Evolutionary conservation across 2,797 vertebrate genomes (phyloP).

Genomic region (Sebastes baramenuke): DNA sequence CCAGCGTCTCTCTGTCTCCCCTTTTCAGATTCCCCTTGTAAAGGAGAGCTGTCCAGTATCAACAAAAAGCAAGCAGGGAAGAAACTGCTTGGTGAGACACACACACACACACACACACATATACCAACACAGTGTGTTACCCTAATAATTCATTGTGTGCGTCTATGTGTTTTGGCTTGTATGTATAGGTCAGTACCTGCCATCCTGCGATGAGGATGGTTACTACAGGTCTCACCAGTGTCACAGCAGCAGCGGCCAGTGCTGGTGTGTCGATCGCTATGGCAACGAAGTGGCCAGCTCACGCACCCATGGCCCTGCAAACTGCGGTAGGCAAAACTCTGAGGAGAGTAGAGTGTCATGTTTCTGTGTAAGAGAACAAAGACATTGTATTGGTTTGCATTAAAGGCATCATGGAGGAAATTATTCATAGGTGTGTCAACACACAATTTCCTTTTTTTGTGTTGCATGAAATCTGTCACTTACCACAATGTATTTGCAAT

Average conservation of each 20-base stretch:
- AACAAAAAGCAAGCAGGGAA: conserved; percentile 81
- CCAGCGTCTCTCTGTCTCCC: conserved; percentile 27
- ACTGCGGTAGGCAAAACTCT: conserved; percentile 75
- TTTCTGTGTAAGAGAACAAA: background rate
- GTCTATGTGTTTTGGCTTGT: conserved; percentile 34
- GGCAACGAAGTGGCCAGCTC: conserved; percentile 91
- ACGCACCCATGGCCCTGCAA: conserved; percentile 80
- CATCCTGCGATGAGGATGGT: conserved; percentile 90
- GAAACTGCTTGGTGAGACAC: conserved; percentile 82
- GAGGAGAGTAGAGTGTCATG: background rate
- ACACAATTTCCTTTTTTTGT: background rate
- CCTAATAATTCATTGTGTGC: conserved; percentile 15
- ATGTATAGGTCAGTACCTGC: conserved; percentile 83
- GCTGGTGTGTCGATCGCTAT: conserved; percentile 93
- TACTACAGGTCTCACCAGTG: conserved; percentile 90
- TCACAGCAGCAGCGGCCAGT: conserved; percentile 87
- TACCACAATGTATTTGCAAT: background rate
- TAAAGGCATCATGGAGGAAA: background rate
- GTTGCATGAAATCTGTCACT: background rate
- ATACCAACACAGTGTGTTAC: background rate
- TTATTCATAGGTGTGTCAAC: background rate
- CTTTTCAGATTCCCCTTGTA: conserved; percentile 82
- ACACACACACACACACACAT: background rate
- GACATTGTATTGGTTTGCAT: background rate
- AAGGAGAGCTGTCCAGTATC: conserved; percentile 79